These are phyloP conservation scores for Acipenser ruthenus DNA, from an alignment of 2,797 vertebrate genomes.

Conservation along the genomic window DNA sequence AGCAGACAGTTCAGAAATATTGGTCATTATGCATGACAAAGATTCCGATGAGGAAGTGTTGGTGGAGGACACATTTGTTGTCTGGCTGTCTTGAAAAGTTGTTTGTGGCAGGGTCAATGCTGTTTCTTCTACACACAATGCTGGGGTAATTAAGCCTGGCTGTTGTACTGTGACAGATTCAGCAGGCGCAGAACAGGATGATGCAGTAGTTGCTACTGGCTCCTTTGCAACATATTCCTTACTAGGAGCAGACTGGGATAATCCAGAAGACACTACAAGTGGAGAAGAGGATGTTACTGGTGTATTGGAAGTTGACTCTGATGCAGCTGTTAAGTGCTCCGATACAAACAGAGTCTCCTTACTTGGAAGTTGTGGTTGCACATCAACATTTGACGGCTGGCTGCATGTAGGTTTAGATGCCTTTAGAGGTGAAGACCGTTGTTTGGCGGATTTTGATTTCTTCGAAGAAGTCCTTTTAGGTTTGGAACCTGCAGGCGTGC, in stretches of 20 bases:
- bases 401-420: constrained; percentile 26
- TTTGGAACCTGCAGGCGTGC: constrained; percentile 42
- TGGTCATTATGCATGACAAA: constrained; percentile 26
- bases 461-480: constrained; percentile 64
- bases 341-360: not conserved
- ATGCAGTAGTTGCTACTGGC: constrained; percentile 21
- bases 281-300: not conserved
- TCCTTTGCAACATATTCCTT: constrained; percentile 10
- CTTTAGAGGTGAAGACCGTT: constrained; percentile 39
- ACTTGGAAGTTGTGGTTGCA: constrained; percentile 27
- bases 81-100: constrained; percentile 18
- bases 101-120: constrained; percentile 28
- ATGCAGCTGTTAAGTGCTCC: constrained; percentile 4
- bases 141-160: constrained; percentile 26
- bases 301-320: not conserved
- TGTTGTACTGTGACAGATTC: constrained; percentile 22
- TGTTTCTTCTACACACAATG: constrained; percentile 23
- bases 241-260: constrained; percentile 7
- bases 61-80: constrained; percentile 32
- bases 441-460: constrained; percentile 63
- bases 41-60: constrained; percentile 20
- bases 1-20: constrained; percentile 26
- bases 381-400: constrained; percentile 11
- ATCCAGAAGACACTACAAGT: constrained; percentile 11
- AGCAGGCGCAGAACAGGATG: constrained; percentile 12